These are phyloP conservation scores for Dasysyrphus tricinctus DNA, from an alignment of 2,888 invertebrate genomes.

Conservation along the genomic window DNA sequence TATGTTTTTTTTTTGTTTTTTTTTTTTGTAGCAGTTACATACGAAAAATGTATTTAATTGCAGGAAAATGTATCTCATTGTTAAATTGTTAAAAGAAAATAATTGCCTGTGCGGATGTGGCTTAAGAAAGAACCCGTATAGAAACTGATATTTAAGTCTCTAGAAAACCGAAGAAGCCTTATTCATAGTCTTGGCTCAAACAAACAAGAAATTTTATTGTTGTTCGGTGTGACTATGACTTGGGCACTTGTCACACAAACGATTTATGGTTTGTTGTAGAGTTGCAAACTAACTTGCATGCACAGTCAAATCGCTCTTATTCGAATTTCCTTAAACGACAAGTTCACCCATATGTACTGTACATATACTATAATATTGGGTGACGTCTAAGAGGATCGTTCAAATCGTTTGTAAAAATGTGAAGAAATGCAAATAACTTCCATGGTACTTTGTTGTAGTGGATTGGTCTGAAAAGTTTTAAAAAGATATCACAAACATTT, in stretches of 20 bases:
- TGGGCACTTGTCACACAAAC: conserved; percentile 37
- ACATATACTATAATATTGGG: too few species aligned
- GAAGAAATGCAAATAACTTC: too few species aligned
- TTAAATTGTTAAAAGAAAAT: conserved; percentile 14
- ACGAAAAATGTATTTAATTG: conserved; percentile 51
- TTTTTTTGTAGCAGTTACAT: conserved; percentile 14
- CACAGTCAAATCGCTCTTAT: conserved; percentile 1
- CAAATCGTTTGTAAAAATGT: too few species aligned
- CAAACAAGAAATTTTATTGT: conserved; percentile 37
- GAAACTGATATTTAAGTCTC: conserved; percentile 18
- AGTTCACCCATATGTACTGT: too few species aligned
- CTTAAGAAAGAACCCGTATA: conserved; percentile 18
- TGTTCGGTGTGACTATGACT: conserved; percentile 18
- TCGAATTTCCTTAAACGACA: neutral
- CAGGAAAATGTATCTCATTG: conserved; percentile 58
- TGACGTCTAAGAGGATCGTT: too few species aligned
- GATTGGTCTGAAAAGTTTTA: too few species aligned
- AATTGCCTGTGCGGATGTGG: conserved; percentile 40
- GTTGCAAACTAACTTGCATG: neutral
- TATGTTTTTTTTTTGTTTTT: conserved; percentile 9
- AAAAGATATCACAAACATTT: too few species aligned
- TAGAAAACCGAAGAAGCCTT: conserved; percentile 14
- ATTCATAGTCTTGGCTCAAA: conserved; percentile 13
- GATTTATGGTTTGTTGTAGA: conserved; percentile 26
- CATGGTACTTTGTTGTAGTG: too few species aligned